phyloP scores from a whole-genome alignment of 2,113 vertebrate genomes.

The Opisthocomus hoazin region DNA sequence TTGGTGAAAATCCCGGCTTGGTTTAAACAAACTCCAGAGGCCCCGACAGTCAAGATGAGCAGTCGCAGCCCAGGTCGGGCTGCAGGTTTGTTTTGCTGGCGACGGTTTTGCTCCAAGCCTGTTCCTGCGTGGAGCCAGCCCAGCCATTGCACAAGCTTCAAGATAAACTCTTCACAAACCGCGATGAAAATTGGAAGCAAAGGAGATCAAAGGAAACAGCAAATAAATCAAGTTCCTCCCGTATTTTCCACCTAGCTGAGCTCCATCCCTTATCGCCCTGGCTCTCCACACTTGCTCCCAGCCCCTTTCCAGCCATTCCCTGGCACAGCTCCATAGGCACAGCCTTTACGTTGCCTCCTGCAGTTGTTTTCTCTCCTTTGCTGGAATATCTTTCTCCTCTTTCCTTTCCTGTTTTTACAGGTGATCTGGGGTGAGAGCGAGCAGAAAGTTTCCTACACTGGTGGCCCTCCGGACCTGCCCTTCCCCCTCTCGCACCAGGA shows the following conservation, averaged over 20 bases:
- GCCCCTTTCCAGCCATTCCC: neutral
- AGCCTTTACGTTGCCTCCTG: neutral
- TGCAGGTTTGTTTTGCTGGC: neutral
- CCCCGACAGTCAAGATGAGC: fast-evolving
- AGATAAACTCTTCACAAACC: neutral
- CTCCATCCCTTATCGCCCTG: neutral
- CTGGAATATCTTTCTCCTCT: neutral
- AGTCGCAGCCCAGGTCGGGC: neutral
- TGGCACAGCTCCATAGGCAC: neutral
- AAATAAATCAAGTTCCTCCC: neutral
- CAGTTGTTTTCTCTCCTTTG: neutral
- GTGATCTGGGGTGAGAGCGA: neutral
- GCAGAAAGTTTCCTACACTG: neutral
- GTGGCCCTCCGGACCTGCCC: neutral
- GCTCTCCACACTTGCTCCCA: neutral
- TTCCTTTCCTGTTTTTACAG: neutral
- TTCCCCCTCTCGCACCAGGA: neutral
- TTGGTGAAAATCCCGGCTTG: neutral
- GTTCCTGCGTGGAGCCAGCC: neutral
- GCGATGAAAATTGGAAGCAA: neutral
- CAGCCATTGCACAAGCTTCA: neutral
- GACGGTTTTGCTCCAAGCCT: neutral
- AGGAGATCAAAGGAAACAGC: neutral
- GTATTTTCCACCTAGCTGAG: neutral
- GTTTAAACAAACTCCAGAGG: neutral